Evolutionary conservation across 1,140 invertebrate species (phyloP).

Genomic region (Zaprionus camerounensis): DNA sequence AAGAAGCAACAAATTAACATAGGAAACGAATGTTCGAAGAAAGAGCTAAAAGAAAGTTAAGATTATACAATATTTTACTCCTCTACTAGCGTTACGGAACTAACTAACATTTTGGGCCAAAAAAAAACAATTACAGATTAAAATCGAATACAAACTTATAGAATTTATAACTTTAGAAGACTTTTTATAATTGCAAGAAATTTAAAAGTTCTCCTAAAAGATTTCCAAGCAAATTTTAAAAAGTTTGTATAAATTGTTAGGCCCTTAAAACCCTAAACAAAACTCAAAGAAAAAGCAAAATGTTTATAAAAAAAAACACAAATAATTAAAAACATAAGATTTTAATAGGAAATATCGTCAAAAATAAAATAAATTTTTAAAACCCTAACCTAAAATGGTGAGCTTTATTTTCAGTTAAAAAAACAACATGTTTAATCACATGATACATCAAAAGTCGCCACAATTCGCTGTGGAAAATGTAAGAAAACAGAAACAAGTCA

Average conservation of each 20-base stretch:
- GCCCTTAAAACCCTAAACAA: too few relatives aligned
- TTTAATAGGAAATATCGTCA: background rate
- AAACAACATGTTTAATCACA: background rate
- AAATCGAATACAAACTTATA: too few relatives aligned
- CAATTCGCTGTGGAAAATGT: constrained; percentile 19
- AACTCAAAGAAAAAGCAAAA: too few relatives aligned
- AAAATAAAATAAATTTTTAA: background rate
- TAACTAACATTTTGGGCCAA: too few relatives aligned
- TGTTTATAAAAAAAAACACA: too few relatives aligned
- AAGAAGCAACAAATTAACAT: background rate
- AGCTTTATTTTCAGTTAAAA: background rate
- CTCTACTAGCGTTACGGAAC: too few relatives aligned
- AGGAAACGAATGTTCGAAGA: background rate
- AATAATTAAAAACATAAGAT: too few relatives aligned
- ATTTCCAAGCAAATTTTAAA: background rate
- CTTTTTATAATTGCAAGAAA: too few relatives aligned
- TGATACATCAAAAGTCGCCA: constrained; percentile 5
- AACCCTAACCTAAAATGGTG: background rate
- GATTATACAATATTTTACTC: too few relatives aligned
- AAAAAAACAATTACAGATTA: too few relatives aligned
- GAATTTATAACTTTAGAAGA: too few relatives aligned
- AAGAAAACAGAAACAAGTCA: constrained; percentile 16
- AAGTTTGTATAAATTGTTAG: too few relatives aligned
- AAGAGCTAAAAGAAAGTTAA: background rate
- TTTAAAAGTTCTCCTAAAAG: background rate